A percentile compares a stretch with the other conserved stretches of the same genome.
phyloP scores from a whole-genome alignment of 2,888 invertebrate species.

The Andrena bicolor region DNA sequence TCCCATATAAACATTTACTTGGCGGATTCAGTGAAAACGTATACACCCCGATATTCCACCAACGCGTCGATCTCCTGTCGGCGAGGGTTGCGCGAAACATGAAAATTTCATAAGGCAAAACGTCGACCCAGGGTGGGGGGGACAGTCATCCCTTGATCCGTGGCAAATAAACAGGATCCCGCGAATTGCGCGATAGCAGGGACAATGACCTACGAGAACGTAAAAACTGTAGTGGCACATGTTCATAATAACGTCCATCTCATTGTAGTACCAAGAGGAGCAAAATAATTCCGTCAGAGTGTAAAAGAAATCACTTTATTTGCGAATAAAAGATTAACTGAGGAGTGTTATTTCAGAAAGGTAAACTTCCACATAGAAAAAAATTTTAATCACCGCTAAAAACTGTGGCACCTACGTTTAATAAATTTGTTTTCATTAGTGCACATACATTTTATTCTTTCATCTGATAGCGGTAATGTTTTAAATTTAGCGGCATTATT shows the following conservation, averaged over 20 bases:
- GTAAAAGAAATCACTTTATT: too few relatives aligned
- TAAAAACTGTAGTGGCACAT: constrained; percentile 11
- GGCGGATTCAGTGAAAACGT: constrained; percentile 3
- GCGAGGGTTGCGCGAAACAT: constrained; percentile 43
- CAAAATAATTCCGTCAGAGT: background rate
- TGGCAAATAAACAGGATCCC: constrained; percentile 44
- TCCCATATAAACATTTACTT: constrained; percentile 41
- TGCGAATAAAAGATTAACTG: background rate
- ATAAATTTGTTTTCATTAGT: too few relatives aligned
- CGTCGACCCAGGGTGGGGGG: constrained; percentile 20
- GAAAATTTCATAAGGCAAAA: constrained; percentile 67
- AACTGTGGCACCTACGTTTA: too few relatives aligned
- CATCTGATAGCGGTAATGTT: too few relatives aligned
- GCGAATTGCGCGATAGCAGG: constrained; percentile 15
- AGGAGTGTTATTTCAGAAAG: too few relatives aligned
- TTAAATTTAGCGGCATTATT: too few relatives aligned
- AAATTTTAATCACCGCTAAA: too few relatives aligned
- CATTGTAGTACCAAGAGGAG: background rate
- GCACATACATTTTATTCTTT: too few relatives aligned
- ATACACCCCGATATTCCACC: constrained; percentile 14
- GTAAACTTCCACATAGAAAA: too few relatives aligned
- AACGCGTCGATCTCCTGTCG: constrained; percentile 25
- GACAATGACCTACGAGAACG: background rate
- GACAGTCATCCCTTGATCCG: constrained; percentile 47
- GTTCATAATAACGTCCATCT: background rate